These are phyloP conservation scores for Acrocera orbiculus DNA, from an alignment of 2,888 invertebrate species.

Conservation along the genomic window DNA sequence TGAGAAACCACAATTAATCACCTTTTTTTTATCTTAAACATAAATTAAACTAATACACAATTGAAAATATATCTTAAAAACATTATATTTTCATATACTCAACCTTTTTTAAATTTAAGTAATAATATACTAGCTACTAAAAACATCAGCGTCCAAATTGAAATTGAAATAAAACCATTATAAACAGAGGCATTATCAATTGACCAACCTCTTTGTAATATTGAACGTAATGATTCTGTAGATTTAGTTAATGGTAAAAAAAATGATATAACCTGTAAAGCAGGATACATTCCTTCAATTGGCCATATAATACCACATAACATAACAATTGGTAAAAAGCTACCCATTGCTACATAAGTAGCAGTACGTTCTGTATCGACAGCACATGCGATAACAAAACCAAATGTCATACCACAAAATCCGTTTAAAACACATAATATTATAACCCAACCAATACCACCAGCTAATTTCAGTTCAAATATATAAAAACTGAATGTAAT, in stretches of 20 bases:
- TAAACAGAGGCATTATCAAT: constrained; percentile 55
- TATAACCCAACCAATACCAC: constrained; percentile 57
- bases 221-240: constrained; percentile 71
- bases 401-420: constrained; percentile 85
- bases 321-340: constrained; percentile 71
- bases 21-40: too few relatives aligned
- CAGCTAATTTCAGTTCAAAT: constrained; percentile 60
- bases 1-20: too few relatives aligned
- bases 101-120: constrained; percentile 72
- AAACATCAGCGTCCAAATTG: constrained; percentile 63
- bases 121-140: constrained; percentile 53
- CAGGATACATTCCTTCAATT: constrained; percentile 72
- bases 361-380: constrained; percentile 72
- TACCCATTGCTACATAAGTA: constrained; percentile 69
- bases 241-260: constrained; percentile 73
- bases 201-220: constrained; percentile 69
- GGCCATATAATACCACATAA: constrained; percentile 90
- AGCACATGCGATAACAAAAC: constrained; percentile 63
- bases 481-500: constrained; percentile 59
- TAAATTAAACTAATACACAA: too few relatives aligned
- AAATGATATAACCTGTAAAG: constrained; percentile 52
- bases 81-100: too few relatives aligned
- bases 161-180: constrained; percentile 60
- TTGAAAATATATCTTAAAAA: too few relatives aligned
- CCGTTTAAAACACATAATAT: constrained; percentile 63